Conservation (phyloP, 1,140 invertebrate species). For the Sarcophaga bullata region DNA sequence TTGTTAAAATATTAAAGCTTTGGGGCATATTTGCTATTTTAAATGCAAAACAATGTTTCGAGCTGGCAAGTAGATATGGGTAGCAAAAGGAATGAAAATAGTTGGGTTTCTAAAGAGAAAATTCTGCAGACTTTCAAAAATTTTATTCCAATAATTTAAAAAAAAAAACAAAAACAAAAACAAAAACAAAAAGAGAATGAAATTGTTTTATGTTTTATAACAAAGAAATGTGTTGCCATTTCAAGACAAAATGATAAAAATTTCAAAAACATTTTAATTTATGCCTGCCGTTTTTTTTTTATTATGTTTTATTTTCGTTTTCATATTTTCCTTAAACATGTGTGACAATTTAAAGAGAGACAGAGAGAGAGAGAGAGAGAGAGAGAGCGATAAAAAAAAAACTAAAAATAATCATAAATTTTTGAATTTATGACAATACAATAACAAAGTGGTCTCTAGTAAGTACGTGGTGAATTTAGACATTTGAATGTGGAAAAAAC, state of each 20-base stretch:
- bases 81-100: not conserved
- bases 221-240: conserved; percentile 14
- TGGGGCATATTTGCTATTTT: conserved; percentile 18
- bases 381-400: too few relatives aligned
- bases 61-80: not conserved
- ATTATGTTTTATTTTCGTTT: too few relatives aligned
- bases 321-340: too few relatives aligned
- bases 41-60: conserved; percentile 17
- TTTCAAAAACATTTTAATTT: not conserved
- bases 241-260: not conserved
- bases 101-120: not conserved
- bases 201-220: not conserved
- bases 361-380: too few relatives aligned
- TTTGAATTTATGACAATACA: too few relatives aligned
- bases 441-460: too few relatives aligned
- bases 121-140: not conserved
- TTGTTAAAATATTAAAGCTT: conserved; percentile 23
- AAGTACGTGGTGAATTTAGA: too few relatives aligned
- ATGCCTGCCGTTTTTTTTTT: too few relatives aligned
- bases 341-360: too few relatives aligned
- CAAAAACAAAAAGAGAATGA: not conserved
- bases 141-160: too few relatives aligned
- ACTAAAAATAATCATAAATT: too few relatives aligned
- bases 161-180: not conserved
- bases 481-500: too few relatives aligned